A percentile compares a stretch with the other conserved stretches of the same genome.
Conservation (phyloP, 2,797 vertebrate genomes). For the Thripadectes ignobilis region DNA sequence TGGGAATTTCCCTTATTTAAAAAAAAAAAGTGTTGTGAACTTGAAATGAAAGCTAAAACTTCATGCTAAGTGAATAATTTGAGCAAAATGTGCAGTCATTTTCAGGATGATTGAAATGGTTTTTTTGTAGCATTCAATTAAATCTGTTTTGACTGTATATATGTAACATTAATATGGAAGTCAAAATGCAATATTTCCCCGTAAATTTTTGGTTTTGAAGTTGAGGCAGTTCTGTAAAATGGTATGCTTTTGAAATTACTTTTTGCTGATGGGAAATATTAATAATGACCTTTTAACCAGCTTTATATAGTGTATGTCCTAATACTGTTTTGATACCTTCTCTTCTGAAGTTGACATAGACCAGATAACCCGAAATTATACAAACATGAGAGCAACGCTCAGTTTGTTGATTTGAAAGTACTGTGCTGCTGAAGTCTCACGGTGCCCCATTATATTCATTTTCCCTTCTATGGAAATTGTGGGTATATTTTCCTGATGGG, state of each 20-base stretch:
- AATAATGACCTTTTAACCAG: neutral
- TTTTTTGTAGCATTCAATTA: neutral
- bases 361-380: neutral
- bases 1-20: neutral
- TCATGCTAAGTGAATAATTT: neutral
- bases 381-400: neutral
- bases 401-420: neutral
- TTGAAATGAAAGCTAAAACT: neutral
- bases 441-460: neutral
- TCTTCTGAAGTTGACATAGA: neutral
- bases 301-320: neutral
- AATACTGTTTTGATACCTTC: neutral
- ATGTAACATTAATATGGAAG: neutral
- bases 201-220: neutral
- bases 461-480: slow-evolving; percentile 29
- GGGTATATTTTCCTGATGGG: neutral
- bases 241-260: neutral
- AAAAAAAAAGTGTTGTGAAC: neutral
- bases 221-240: neutral
- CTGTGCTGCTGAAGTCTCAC: neutral
- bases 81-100: fast-evolving
- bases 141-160: neutral
- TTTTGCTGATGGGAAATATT: neutral
- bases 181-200: neutral
- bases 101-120: neutral